Base-by-base conservation (phyloP, 1,140 invertebrate species). In the Caenorhabditis brenneri region DNA sequence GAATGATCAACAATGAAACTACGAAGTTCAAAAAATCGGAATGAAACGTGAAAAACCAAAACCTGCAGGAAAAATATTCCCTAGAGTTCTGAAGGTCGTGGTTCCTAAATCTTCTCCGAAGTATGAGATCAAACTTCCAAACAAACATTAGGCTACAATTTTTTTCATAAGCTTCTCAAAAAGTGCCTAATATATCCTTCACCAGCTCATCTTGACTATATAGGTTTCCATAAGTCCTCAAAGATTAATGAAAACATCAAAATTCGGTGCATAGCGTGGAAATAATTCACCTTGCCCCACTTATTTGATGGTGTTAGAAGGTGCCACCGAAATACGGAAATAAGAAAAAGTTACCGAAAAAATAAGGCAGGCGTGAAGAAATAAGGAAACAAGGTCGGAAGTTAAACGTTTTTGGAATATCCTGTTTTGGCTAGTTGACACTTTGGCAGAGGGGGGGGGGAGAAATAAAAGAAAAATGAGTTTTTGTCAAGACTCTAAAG, bases 201-300 rank as follows among this genome's bases (percentile, higher is more conserved):
- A n/a, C n/a, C n/a, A n/a, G n/a, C n/a, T n/a, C n/a, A 2, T 19
- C 22, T 22, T 15, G 24, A 19, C 58, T 19, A 33, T 65, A 33
- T 65, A 65, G 58, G 53, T 36, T 33, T 10, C 58, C 29, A 7
- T 27, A 58, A 58, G 24, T 58, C 10, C 12, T 65, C 58, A 65
- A 65, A 65, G 58, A 65, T 65, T 65, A 65, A 65, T 65, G 58
- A 65, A 65, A 65, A 65, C 58, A 65, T 65, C 29, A 19, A 33
- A 36, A 65, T 65, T 65, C 29, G 19, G 31, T 16, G 31, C 58
- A 65, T 65, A 9, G 58, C 58, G 58, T 65, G 58, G 58, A 65
- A 33, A 65, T 65, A 65, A 65, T 65, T 65, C 58, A 65, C 29
- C 29, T n/a, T 22, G 9, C 53, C 24, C 0, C 15, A 3, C 0